Evolutionary conservation across 2,888 invertebrate species (phyloP).

Genomic region (Coecobrya sp.): DNA sequence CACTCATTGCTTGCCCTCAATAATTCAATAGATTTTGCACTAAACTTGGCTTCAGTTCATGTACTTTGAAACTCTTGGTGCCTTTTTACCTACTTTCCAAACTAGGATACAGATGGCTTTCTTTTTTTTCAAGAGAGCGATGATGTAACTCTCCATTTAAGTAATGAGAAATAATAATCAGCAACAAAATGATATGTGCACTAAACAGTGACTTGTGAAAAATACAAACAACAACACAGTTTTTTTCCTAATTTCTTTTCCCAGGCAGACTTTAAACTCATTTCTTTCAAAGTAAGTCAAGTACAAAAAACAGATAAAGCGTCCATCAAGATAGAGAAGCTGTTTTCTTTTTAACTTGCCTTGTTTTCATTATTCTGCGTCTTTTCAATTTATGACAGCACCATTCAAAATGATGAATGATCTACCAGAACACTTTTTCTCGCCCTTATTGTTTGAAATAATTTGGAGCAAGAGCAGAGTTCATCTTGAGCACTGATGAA

Average conservation of each 20-base stretch:
- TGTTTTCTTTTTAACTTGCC: background rate
- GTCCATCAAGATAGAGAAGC: background rate
- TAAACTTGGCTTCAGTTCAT: slow-evolving; percentile 5
- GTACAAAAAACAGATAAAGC: slow-evolving; percentile 28
- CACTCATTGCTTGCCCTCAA: background rate
- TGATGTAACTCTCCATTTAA: background rate
- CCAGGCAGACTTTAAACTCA: background rate
- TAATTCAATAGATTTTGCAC: background rate
- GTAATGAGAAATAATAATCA: background rate
- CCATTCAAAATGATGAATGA: slow-evolving; percentile 48
- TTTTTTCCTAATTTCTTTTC: background rate
- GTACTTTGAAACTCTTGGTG: background rate
- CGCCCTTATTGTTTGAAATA: slow-evolving; percentile 8
- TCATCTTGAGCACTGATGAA: background rate
- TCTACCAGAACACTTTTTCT: background rate
- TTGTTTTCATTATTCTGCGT: slow-evolving; percentile 34
- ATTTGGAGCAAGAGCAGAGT: slow-evolving; percentile 12
- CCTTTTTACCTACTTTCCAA: slow-evolving; percentile 26
- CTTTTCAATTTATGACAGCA: slow-evolving; percentile 28
- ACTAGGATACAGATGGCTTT: slow-evolving; percentile 38
- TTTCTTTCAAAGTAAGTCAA: slow-evolving; percentile 59
- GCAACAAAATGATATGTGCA: background rate
- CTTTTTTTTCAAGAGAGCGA: background rate
- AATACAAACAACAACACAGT: background rate
- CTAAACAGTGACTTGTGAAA: background rate